Evolutionary conservation across 1,140 invertebrate genomes (phyloP), one percentile per base, ranked within the genome.

Genomic region (Drosophila dunni): DNA sequence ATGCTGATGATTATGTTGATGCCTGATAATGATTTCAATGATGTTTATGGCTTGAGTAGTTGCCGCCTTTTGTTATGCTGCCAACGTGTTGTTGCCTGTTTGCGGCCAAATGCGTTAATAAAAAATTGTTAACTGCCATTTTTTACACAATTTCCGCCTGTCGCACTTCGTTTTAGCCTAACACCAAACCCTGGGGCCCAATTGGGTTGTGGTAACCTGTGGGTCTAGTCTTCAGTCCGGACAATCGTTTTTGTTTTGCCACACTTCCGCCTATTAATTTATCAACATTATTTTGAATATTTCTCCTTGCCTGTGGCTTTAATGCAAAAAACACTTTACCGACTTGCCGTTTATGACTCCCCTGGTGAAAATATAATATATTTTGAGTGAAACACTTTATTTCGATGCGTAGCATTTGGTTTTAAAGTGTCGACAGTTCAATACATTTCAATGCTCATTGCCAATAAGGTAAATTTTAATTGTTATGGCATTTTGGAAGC

Each of bases 41-140:
- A 79, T 79, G 76, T 82, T 86, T 86, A 86, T 64, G 68, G 60
- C 66, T 78, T 64, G 60, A 75, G 73, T 71, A 60, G 67, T 71
- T 64, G 44, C 40, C 67, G 53, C 45, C 44, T 65, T 53, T 75
- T 75, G 62, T 65, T 76, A 50, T 61, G 38, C 36, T 50, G 29
- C 7, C 11, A 17, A 13, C 46, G 13, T 7, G 45, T 50, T 20
- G 33, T 20, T 53, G 33, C 11, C 20, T 71, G 54, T 66, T 42
- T 64, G 53, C 63, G 64, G 64, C 54, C 65, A 81, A 81, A 76
- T 66, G 62, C 66, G 71, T 78, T 79, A 76, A 86, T 69, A 81
- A 77, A 88, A 86, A 89, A 78, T 75, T 88, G 76, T 83, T 89
- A 88, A 89, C 84, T 89, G 84, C 63, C 79, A 89, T 89, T 83